phyloP scores from a whole-genome alignment of 2,888 invertebrate genomes.

The Micoletzkya japonica region DNA sequence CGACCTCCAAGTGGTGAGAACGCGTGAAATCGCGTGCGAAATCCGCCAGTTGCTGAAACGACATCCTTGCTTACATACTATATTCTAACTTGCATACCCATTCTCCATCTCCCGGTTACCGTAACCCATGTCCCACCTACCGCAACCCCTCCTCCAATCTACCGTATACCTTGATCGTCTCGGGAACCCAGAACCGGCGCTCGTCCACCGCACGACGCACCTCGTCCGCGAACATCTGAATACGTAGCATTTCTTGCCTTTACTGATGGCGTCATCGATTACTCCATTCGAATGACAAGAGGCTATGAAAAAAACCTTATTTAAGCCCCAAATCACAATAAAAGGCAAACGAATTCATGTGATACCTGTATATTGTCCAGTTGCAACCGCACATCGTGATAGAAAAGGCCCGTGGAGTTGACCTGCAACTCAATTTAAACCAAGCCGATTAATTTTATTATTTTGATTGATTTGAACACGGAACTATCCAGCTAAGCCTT shows the following conservation, averaged over 20 bases:
- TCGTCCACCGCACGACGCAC: not conserved
- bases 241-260: not conserved
- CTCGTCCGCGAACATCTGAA: conserved; percentile 6
- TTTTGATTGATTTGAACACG: not conserved
- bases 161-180: conserved; percentile 13
- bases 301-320: not conserved
- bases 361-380: conserved; percentile 17
- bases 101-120: too few species aligned
- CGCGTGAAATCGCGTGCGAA: too few species aligned
- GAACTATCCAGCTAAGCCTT: too few species aligned
- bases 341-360: not conserved
- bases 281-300: not conserved
- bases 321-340: not conserved
- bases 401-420: conserved; percentile 17
- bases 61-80: too few species aligned
- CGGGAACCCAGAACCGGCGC: conserved; percentile 8
- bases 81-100: too few species aligned
- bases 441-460: not conserved
- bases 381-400: conserved; percentile 22
- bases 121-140: too few species aligned
- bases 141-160: too few species aligned
- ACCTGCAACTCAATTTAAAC: not conserved
- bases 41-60: too few species aligned
- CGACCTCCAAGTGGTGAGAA: too few species aligned
- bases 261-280: not conserved